These are phyloP conservation scores for Polydesmus complanatus DNA, from an alignment of 2,888 invertebrate species.

Conservation along the genomic window DNA sequence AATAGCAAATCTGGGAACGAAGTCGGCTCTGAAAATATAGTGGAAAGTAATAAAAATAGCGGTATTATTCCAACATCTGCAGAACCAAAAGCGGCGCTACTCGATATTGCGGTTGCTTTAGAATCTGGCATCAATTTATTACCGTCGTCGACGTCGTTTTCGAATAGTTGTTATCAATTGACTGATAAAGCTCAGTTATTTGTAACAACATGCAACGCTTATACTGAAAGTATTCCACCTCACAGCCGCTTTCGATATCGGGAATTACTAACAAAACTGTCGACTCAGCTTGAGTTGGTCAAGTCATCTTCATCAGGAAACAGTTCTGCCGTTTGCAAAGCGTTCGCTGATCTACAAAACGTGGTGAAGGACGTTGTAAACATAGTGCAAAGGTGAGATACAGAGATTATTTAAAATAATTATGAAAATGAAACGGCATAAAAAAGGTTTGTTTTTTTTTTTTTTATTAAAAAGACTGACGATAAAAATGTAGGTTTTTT, in stretches of 20 bases:
- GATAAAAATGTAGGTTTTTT: too few relatives aligned
- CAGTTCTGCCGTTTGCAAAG: conserved; percentile 50
- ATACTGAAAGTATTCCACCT: conserved; percentile 68
- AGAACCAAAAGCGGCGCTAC: conserved; percentile 22
- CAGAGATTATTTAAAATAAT: too few relatives aligned
- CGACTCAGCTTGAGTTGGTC: conserved; percentile 51
- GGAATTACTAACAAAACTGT: conserved; percentile 53
- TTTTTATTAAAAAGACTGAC: too few relatives aligned
- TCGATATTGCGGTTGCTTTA: conserved; percentile 23
- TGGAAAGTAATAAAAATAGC: conserved; percentile 1
- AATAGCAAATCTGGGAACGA: conserved; percentile 1
- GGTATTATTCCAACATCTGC: too few relatives aligned
- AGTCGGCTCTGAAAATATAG: conserved; percentile 45
- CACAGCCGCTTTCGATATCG: conserved; percentile 79
- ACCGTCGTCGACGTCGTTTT: conserved; percentile 8
- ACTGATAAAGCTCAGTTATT: conserved; percentile 66
- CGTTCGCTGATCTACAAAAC: conserved; percentile 56
- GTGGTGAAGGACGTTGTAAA: conserved; percentile 57
- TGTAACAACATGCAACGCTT: conserved; percentile 66
- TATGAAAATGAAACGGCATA: too few relatives aligned
- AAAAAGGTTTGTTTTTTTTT: too few relatives aligned
- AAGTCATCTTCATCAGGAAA: conserved; percentile 55
- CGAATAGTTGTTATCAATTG: conserved; percentile 41
- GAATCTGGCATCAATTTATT: conserved; percentile 23
- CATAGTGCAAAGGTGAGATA: conserved; percentile 51